These are phyloP conservation scores for Augiades crinisus DNA, from an alignment of 2,888 invertebrate species.

Conservation along the genomic window DNA sequence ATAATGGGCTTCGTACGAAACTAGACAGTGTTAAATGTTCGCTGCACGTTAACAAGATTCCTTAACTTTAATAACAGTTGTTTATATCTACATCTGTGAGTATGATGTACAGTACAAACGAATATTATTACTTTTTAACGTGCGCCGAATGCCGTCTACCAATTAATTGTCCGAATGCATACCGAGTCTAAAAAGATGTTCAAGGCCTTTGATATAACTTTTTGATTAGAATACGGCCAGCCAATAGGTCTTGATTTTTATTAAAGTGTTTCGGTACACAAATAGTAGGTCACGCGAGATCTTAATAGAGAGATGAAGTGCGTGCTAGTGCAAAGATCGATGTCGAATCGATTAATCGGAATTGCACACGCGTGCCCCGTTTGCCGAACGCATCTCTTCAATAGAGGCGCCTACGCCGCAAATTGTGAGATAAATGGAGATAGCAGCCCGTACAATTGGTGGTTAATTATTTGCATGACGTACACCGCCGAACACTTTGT, in stretches of 20 bases:
- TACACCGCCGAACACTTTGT: constrained; percentile 49
- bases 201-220: constrained; percentile 37
- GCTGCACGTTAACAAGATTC: constrained; percentile 12
- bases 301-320: constrained; percentile 70
- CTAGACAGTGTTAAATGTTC: constrained; percentile 14
- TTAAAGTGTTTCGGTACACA: constrained; percentile 39
- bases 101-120: not conserved
- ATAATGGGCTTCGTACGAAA: constrained; percentile 16
- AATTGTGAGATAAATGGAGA: constrained; percentile 75
- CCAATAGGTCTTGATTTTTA: constrained; percentile 37
- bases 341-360: constrained; percentile 76
- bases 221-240: constrained; percentile 31
- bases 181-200: constrained; percentile 4
- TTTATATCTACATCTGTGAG: not conserved
- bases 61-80: constrained; percentile 13
- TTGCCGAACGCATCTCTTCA: constrained; percentile 55
- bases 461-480: constrained; percentile 76
- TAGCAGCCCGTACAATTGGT: constrained; percentile 67
- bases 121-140: constrained; percentile 9
- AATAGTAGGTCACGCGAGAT: constrained; percentile 56
- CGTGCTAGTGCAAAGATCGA: constrained; percentile 74
- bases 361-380: constrained; percentile 61
- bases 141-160: constrained; percentile 1
- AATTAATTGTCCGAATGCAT: constrained; percentile 5
- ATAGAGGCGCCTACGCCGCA: constrained; percentile 75